Evolutionary conservation across 2,888 invertebrate genomes (phyloP).

Genomic region (Drosophila quasianomalipes): DNA sequence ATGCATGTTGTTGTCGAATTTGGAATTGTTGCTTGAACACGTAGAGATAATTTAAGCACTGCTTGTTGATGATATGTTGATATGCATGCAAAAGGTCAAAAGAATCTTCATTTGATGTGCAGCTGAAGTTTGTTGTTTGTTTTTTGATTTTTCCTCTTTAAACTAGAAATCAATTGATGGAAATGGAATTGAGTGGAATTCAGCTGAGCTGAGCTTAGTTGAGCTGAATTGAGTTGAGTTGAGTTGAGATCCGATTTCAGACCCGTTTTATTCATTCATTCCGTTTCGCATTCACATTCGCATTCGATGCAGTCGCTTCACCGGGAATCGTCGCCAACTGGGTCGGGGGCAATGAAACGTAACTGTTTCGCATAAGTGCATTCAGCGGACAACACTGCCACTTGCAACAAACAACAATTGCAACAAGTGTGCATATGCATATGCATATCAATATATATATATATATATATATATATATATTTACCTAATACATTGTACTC

Average conservation of each 20-base stretch:
- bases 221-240: background rate
- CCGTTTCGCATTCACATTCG: background rate
- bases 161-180: conserved; percentile 14
- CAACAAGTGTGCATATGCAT: conserved; percentile 11
- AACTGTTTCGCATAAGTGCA: conserved; percentile 80
- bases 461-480: background rate
- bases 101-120: conserved; percentile 1
- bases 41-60: conserved; percentile 22
- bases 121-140: background rate
- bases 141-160: background rate
- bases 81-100: conserved; percentile 31
- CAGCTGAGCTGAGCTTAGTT: background rate
- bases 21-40: conserved; percentile 13
- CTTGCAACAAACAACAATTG: conserved; percentile 8
- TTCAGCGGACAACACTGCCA: conserved; percentile 37
- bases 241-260: conserved; percentile 38
- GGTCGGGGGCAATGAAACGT: conserved; percentile 82
- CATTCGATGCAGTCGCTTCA: conserved; percentile 34
- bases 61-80: conserved; percentile 7
- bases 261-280: conserved; percentile 37
- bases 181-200: conserved; percentile 6
- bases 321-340: conserved; percentile 74
- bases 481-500: background rate
- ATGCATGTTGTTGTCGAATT: conserved; percentile 7
- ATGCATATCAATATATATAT: background rate